Evolutionary conservation across 2,797 vertebrate genomes (phyloP).

Genomic region (Helicolenus hilgendorfi): DNA sequence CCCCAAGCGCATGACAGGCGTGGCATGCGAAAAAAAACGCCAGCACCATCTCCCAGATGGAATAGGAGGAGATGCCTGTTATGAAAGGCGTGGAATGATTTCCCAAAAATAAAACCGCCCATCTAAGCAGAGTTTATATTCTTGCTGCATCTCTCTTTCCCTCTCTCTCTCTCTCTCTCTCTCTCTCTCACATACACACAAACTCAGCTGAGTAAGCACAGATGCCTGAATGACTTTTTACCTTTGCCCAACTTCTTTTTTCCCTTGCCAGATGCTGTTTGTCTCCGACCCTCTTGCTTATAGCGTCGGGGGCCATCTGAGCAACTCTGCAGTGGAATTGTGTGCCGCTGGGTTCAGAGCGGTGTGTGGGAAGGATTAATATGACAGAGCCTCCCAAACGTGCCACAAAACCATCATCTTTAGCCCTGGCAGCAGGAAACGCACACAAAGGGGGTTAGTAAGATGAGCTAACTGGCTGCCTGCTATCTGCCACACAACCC

Average conservation of each 20-base stretch:
- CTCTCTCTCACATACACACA: constrained; percentile 39
- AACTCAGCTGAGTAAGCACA: constrained; percentile 83
- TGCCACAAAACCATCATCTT: constrained; percentile 84
- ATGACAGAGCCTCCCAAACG: constrained; percentile 76
- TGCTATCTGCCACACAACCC: constrained; percentile 68
- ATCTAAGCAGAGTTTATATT: constrained; percentile 80
- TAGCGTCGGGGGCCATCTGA: constrained; percentile 65
- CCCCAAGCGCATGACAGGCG: constrained; percentile 69
- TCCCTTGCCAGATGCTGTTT: constrained; percentile 79
- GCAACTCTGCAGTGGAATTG: constrained; percentile 56
- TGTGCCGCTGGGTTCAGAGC: constrained; percentile 62
- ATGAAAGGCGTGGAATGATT: constrained; percentile 74
- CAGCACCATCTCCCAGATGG: constrained; percentile 61
- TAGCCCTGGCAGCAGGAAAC: constrained; percentile 72
- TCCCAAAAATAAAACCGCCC: constrained; percentile 74
- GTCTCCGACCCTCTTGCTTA: constrained; percentile 68
- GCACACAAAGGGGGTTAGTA: constrained; percentile 77
- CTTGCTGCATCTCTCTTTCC: constrained; percentile 53
- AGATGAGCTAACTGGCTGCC: constrained; percentile 78
- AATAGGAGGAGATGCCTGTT: constrained; percentile 70
- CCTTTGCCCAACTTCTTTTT: constrained; percentile 72
- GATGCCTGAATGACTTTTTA: constrained; percentile 81
- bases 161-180: background rate
- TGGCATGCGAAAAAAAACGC: constrained; percentile 51
- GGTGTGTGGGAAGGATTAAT: constrained; percentile 72